A percentile compares a stretch with the other conserved stretches of the same genome.
Conservation (phyloP, 2,888 invertebrate genomes). For the Trypoxylon attenuatum region DNA sequence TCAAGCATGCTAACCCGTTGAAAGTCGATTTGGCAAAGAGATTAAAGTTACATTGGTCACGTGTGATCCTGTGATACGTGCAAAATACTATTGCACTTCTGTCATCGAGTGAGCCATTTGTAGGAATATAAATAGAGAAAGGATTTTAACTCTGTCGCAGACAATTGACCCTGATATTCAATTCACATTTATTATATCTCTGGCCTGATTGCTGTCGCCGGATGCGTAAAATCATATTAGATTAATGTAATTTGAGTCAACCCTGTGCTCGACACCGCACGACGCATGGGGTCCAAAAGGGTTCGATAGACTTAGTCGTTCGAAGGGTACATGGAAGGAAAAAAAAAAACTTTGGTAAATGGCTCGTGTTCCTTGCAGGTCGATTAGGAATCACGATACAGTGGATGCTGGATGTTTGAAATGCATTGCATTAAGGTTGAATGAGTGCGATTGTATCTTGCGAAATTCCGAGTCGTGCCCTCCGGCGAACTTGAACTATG, state of each 20-base stretch:
- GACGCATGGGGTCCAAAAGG: no score
- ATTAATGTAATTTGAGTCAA: neutral
- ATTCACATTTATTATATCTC: neutral
- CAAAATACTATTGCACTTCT: no score
- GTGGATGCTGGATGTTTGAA: neutral
- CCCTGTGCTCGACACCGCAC: no score
- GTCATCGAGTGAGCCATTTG: no score
- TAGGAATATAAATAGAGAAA: neutral
- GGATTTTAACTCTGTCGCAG: neutral
- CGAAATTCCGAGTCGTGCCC: no score
- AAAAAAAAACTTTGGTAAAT: no score
- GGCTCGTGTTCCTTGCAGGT: constrained; percentile 3
- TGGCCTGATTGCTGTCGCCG: neutral
- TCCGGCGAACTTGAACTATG: no score
- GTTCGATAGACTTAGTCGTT: no score
- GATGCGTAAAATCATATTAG: neutral
- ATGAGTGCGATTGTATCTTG: constrained; percentile 4
- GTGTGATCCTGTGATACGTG: neutral
- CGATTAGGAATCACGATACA: neutral
- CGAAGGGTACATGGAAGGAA: no score
- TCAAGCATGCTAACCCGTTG: constrained; percentile 4
- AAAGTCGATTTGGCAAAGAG: constrained; percentile 33
- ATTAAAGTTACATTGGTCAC: neutral
- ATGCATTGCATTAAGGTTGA: constrained; percentile 12
- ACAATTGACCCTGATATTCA: neutral